Evolutionary conservation across 92 coral and sea anemone genomes (phyloP).

Genomic region (Siderastrea siderea): DNA sequence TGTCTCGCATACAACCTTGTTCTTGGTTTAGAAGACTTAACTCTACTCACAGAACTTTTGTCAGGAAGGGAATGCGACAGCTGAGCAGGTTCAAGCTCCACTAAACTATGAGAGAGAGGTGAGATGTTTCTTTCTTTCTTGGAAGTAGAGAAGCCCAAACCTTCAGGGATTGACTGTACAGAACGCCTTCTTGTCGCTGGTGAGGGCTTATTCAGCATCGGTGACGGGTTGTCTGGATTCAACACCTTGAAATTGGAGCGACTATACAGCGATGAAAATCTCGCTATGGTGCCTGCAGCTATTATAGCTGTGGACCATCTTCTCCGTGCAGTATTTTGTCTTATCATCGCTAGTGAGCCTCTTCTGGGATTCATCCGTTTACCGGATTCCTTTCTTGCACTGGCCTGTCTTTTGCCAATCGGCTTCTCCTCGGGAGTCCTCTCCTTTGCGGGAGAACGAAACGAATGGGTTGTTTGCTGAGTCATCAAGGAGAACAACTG

Average conservation of each 20-base stretch:
- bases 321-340: not conserved
- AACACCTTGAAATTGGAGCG: slow-evolving; percentile 23
- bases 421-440: not conserved
- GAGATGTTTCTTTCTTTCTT: not conserved
- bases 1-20: not conserved
- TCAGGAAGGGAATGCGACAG: slow-evolving; percentile 24
- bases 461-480: slow-evolving; percentile 17
- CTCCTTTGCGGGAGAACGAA: slow-evolving; percentile 31
- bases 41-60: not conserved
- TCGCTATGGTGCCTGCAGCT: not conserved
- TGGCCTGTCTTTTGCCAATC: not conserved
- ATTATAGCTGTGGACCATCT: slow-evolving; percentile 9
- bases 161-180: not conserved
- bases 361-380: not conserved
- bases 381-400: not conserved
- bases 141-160: not conserved
- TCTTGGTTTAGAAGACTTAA: slow-evolving; percentile 11
- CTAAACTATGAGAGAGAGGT: not conserved
- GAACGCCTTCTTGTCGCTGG: not conserved
- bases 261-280: slow-evolving; percentile 18
- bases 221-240: not conserved
- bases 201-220: not conserved
- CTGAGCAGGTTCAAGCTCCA: not conserved
- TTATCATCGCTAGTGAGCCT: not conserved
- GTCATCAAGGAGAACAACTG: slow-evolving; percentile 24